Conservation (phyloP, 2,797 vertebrate genomes). For the Macropus fuliginosus region DNA sequence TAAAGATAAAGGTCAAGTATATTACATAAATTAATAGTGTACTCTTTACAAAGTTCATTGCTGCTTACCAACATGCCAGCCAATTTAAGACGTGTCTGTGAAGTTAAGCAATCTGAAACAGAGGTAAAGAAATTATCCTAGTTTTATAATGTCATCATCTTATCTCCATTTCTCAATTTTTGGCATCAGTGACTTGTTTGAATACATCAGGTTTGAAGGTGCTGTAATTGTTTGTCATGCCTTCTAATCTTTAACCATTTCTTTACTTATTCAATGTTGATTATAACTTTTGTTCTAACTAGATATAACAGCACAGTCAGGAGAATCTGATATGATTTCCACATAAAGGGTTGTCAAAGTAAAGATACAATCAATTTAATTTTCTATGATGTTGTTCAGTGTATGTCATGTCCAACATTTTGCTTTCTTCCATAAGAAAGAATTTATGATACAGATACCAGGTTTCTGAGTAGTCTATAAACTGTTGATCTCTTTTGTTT, state of each 20-base stretch:
- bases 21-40: conserved; percentile 21
- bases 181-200: not conserved
- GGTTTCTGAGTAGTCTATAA: not conserved
- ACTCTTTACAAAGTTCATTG: conserved; percentile 59
- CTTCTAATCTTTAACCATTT: not conserved
- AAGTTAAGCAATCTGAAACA: conserved; percentile 91
- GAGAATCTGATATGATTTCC: not conserved
- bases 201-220: not conserved
- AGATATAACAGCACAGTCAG: not conserved
- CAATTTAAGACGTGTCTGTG: conserved; percentile 90
- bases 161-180: not conserved
- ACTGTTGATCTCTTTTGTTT: not conserved
- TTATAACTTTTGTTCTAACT: not conserved
- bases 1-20: conserved; percentile 28
- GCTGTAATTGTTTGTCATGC: not conserved
- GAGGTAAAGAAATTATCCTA: conserved; percentile 54
- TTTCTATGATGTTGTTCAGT: not conserved
- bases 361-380: not conserved
- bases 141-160: conserved; percentile 30
- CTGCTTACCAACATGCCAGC: conserved; percentile 95
- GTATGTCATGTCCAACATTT: not conserved
- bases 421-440: not conserved
- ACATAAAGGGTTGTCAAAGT: not conserved
- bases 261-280: not conserved
- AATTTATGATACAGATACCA: not conserved